phyloP scores from a whole-genome alignment of 2,888 invertebrate species.

The Sphaeridia pumilis region DNA sequence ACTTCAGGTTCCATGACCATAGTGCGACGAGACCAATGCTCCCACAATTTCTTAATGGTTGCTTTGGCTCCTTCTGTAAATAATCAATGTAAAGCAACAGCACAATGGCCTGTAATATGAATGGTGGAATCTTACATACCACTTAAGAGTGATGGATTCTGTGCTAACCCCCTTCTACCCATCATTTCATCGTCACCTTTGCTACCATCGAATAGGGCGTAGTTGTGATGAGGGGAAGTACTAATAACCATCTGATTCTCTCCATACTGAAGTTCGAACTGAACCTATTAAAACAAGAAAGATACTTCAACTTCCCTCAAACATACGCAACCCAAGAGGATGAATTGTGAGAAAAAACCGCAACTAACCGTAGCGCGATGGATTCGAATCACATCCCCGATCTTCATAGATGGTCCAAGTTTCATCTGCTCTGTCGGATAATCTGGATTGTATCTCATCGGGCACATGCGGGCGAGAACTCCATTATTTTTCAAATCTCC shows the following conservation, averaged over 20 bases:
- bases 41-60: too few relatives aligned
- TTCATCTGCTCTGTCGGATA: not conserved
- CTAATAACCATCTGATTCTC: constrained; percentile 8
- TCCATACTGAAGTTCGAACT: not conserved
- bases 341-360: not conserved
- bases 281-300: not conserved
- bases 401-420: constrained; percentile 3
- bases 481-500: not conserved
- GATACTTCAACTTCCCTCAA: not conserved
- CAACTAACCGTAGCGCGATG: constrained; percentile 12
- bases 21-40: too few relatives aligned
- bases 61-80: too few relatives aligned
- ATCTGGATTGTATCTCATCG: not conserved
- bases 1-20: too few relatives aligned
- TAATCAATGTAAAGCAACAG: too few relatives aligned
- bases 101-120: too few relatives aligned
- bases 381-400: constrained; percentile 7
- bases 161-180: too few relatives aligned
- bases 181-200: not conserved
- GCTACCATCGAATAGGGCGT: not conserved
- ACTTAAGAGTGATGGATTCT: too few relatives aligned
- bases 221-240: constrained; percentile 4
- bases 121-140: too few relatives aligned
- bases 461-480: constrained; percentile 4
- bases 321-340: not conserved